Evolutionary conservation across 2,113 vertebrate species (phyloP), one percentile per base, ranked within the genome.

Genomic region (Paraplagusia blochii): DNA sequence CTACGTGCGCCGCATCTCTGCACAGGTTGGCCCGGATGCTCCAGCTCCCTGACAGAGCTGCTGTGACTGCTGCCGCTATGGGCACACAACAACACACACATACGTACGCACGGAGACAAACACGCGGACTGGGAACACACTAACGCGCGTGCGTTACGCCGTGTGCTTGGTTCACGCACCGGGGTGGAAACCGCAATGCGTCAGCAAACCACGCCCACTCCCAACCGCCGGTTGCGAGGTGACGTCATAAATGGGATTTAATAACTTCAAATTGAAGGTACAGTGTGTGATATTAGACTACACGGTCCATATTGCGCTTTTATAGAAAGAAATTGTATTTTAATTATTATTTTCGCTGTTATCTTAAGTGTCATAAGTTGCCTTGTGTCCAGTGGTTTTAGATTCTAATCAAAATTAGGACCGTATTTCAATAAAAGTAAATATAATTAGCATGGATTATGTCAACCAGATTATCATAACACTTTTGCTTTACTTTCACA

Each of bases 171-270:
- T 59, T 58, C 53, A 57, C 58, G 66, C 60, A 53, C 50, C 33
- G 39, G 74, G 77, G 72, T 79, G 63, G 71, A 62, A 84, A 69
- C 85, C 90, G 91, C 91, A 92, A 85, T 92, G 90, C 91, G 87
- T 89, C 88, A 87, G 70, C 78, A 80, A 84, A 65, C 81, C 84
- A 82, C 88, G 85, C 87, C 90, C 67, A 62, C 70, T 18, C 17
- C 29, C 0, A 35, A n/a, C 18, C 63, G 44, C n/a, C 49, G 44
- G 12, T 44, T 44, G 54, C 58, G 42, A 4, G 58, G 12, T 83
- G 71, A 88, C 83, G 78, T 88, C 76, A 72, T 53, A 2, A 22
- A 42, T 4, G 44, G 8, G 13, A 18, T 3, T 11, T 15, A 10
- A 12, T 1, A 40, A 40, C 38, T 4, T 40, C 4, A 11, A 11